These are phyloP conservation scores for Arge pagana DNA, from an alignment of 2,888 invertebrate species.

Conservation along the genomic window DNA sequence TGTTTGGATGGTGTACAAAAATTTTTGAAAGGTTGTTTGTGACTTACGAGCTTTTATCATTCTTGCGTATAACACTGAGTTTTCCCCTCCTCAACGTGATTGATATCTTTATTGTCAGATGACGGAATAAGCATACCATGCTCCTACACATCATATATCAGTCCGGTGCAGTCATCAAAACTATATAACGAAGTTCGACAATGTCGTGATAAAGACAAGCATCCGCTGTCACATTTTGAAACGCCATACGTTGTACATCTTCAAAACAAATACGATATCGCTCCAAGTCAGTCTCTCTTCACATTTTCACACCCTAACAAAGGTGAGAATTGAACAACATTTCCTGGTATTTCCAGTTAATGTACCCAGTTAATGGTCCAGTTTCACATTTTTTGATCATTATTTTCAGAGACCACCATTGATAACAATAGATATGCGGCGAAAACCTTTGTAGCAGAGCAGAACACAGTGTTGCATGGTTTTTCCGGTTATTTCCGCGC, in stretches of 20 bases:
- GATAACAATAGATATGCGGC: slow-evolving; percentile 78
- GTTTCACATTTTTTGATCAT: no score
- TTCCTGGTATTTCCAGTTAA: no score
- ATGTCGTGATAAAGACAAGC: slow-evolving; percentile 61
- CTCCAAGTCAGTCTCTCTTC: slow-evolving; percentile 76
- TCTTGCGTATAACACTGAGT: neutral
- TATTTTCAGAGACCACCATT: slow-evolving; percentile 52
- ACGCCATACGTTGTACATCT: slow-evolving; percentile 92
- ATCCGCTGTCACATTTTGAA: slow-evolving; percentile 67
- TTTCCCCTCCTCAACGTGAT: neutral
- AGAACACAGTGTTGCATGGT: slow-evolving; percentile 87
- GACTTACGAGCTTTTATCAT: neutral
- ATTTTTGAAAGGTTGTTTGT: slow-evolving; percentile 72
- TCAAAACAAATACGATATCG: slow-evolving; percentile 81
- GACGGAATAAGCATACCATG: slow-evolving; percentile 91
- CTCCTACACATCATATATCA: slow-evolving; percentile 87
- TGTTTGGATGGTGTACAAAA: slow-evolving; percentile 93
- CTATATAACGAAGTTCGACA: slow-evolving; percentile 77
- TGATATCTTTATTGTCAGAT: slow-evolving; percentile 54
- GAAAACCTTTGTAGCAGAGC: slow-evolving; percentile 70
- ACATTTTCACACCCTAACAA: slow-evolving; percentile 90
- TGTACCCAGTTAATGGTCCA: no score
- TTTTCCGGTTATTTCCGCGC: slow-evolving; percentile 97
- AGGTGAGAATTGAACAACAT: slow-evolving; percentile 54
- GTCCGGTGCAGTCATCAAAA: slow-evolving; percentile 90